Conservation (phyloP, 2,113 vertebrate genomes). For the Anhinga anhinga region DNA sequence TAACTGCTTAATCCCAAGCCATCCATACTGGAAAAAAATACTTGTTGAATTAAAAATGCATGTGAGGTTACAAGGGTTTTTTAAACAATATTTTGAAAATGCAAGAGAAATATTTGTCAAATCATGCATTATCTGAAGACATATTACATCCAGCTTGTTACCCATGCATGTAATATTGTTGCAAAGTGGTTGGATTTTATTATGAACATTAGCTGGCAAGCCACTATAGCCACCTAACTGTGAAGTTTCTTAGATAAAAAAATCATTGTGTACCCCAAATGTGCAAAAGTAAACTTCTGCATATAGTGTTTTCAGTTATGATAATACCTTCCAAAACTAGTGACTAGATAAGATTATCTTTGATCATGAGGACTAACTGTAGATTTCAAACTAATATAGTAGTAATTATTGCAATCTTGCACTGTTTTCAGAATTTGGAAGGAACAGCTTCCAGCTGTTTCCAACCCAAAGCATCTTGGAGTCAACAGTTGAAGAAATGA, state of each 20-base stretch:
- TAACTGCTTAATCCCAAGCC: background rate
- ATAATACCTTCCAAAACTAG: background rate
- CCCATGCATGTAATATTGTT: accelerated
- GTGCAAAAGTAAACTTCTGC: background rate
- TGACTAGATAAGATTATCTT: background rate
- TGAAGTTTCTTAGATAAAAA: background rate
- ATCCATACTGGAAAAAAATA: background rate
- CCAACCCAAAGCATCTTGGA: background rate
- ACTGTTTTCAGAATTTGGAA: background rate
- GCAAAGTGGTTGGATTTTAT: background rate
- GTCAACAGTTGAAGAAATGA: background rate
- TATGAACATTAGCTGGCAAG: background rate
- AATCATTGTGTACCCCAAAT: background rate
- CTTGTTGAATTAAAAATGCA: background rate
- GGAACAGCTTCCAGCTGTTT: background rate
- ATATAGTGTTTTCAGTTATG: background rate
- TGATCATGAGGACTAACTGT: background rate
- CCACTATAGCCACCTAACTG: background rate
- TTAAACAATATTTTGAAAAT: background rate
- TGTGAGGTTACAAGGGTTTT: background rate
- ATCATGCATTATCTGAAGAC: background rate
- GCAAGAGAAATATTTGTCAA: background rate
- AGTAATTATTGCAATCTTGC: background rate
- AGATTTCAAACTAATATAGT: background rate
- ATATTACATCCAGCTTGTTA: background rate